Conservation (phyloP, 2,797 vertebrate species). For the Syncerus caffer region DNA sequence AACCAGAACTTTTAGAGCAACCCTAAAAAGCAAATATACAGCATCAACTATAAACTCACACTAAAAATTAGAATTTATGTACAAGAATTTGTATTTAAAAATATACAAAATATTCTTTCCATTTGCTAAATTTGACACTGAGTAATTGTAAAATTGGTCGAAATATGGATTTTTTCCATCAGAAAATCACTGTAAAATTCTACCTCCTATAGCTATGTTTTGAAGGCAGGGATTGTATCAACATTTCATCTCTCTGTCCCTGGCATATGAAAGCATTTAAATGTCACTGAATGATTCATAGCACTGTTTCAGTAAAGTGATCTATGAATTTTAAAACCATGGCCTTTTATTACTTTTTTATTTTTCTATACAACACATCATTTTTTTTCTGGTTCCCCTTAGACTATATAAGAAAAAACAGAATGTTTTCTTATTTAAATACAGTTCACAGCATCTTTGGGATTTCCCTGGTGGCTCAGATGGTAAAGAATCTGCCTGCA, state of each 20-base stretch:
- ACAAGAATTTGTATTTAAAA: neutral
- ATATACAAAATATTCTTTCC: neutral
- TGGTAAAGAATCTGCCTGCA: neutral
- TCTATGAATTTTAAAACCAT: neutral
- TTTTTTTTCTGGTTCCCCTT: neutral
- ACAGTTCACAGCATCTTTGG: neutral
- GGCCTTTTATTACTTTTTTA: neutral
- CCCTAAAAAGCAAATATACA: neutral
- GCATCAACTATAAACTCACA: neutral
- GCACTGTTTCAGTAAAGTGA: neutral
- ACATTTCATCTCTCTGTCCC: neutral
- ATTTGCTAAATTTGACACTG: neutral
- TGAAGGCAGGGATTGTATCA: neutral
- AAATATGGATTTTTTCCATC: neutral
- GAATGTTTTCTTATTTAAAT: constrained; percentile 7
- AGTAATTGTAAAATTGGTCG: neutral
- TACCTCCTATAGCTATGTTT: neutral
- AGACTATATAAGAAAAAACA: neutral
- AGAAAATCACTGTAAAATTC: neutral
- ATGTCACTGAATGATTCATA: neutral
- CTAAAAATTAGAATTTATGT: neutral
- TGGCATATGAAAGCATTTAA: neutral
- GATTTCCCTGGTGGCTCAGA: neutral
- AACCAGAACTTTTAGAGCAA: constrained; percentile 19
- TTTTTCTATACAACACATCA: neutral